Evolutionary conservation across 1,140 invertebrate species (phyloP).

Genomic region (Chionoecetes opilio): DNA sequence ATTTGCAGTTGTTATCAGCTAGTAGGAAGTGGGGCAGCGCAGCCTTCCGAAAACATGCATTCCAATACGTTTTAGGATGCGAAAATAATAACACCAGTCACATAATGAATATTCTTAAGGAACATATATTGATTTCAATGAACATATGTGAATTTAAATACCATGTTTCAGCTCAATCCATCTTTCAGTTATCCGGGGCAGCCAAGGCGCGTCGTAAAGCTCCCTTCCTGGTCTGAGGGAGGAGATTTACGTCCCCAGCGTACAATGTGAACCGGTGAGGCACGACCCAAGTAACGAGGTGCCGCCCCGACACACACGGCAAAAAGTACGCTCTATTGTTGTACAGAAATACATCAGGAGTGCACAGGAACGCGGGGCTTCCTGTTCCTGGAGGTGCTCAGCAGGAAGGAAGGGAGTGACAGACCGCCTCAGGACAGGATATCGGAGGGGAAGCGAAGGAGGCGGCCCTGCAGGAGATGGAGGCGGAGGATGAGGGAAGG

Average conservation of each 20-base stretch:
- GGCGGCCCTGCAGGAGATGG: not conserved
- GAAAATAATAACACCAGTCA: no score
- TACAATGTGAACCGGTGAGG: slow-evolving; percentile 5
- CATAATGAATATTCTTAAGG: not conserved
- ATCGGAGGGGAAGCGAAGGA: not conserved
- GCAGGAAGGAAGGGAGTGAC: not conserved
- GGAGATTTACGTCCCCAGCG: not conserved
- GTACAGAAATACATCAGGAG: not conserved
- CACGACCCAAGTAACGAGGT: not conserved
- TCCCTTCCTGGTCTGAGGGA: not conserved
- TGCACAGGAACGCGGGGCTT: not conserved
- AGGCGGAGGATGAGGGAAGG: not conserved
- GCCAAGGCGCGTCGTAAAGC: not conserved
- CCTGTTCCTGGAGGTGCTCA: not conserved
- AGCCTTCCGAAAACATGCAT: not conserved
- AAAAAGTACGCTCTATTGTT: slow-evolving; percentile 8
- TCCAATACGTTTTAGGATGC: not conserved
- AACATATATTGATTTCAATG: not conserved
- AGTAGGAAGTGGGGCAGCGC: not conserved
- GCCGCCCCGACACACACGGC: not conserved
- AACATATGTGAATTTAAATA: no score
- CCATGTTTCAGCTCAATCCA: not conserved
- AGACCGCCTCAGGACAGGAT: not conserved
- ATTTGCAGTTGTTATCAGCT: not conserved
- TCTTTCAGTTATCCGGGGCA: not conserved